Evolutionary conservation across 1,140 invertebrate genomes (phyloP).

Genomic region (Mamestra configurata): DNA sequence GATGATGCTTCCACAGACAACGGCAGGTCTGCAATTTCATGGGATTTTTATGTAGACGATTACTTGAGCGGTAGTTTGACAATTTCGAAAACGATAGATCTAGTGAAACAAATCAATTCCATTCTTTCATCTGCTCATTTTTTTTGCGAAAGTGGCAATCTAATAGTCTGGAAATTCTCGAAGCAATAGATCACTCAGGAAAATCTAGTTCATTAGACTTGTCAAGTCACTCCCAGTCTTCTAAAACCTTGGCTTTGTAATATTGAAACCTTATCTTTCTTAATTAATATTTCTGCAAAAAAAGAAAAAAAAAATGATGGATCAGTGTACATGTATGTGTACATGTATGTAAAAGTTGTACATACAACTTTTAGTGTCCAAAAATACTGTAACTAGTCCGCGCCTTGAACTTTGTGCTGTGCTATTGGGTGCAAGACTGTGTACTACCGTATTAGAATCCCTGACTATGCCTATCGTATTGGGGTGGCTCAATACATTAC

Average conservation of each 20-base stretch:
- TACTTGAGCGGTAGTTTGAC: background rate
- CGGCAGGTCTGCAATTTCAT: background rate
- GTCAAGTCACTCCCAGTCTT: conserved; percentile 20
- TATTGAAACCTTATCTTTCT: conserved; percentile 51
- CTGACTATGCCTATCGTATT: conserved; percentile 55
- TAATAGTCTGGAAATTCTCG: conserved; percentile 3
- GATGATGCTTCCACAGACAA: conserved; percentile 9
- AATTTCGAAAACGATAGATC: background rate
- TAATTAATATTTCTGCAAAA: conserved; percentile 48
- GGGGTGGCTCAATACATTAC: conserved; percentile 64
- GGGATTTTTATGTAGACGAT: conserved; percentile 7
- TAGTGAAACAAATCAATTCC: conserved; percentile 2
- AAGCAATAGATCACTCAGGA: conserved; percentile 1
- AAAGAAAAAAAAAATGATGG: conserved; percentile 36
- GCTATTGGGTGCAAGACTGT: conserved; percentile 50
- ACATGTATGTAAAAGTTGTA: background rate
- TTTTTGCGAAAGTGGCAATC: background rate
- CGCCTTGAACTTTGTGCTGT: conserved; percentile 50
- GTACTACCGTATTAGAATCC: conserved; percentile 44
- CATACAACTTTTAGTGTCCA: background rate
- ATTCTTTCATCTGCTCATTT: conserved; percentile 7
- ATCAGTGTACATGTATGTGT: background rate
- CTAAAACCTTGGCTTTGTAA: conserved; percentile 49
- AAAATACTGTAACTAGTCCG: conserved; percentile 42
- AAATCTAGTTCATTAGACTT: conserved; percentile 17